Conservation (phyloP, 64 coral and sea anemone species). For the Montipora foliosa region DNA sequence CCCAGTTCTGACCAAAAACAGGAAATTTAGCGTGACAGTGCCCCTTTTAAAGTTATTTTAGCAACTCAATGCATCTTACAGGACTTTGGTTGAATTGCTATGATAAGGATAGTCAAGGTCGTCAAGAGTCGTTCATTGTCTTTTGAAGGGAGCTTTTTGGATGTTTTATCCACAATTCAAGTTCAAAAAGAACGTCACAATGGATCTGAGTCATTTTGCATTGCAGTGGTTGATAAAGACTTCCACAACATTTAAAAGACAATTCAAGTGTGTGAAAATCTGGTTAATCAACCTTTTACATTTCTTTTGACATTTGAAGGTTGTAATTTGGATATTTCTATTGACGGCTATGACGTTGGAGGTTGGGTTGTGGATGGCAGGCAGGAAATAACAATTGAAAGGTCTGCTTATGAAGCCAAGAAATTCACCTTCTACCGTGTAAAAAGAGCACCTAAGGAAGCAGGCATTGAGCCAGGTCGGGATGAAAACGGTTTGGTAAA, state of each 20-base stretch:
- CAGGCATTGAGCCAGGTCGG: conserved; percentile 38
- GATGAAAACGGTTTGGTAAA: conserved; percentile 48
- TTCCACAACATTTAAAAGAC: neutral
- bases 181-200: too few species aligned
- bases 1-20: too few species aligned
- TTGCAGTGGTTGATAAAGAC: too few species aligned
- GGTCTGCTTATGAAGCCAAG: conserved; percentile 49
- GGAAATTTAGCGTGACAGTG: too few species aligned
- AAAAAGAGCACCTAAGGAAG: conserved; percentile 40
- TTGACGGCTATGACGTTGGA: conserved; percentile 65
- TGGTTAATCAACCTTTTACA: neutral
- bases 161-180: too few species aligned
- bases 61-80: too few species aligned
- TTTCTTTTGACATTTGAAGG: neutral
- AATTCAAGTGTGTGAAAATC: neutral
- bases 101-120: too few species aligned
- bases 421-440: conserved; percentile 64
- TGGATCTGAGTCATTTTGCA: too few species aligned
- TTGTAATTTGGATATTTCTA: conserved; percentile 54
- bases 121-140: too few species aligned
- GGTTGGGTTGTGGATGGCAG: conserved; percentile 36
- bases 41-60: too few species aligned
- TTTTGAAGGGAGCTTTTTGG: too few species aligned
- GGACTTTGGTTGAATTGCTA: too few species aligned
- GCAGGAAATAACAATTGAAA: conserved; percentile 31